Evolutionary conservation across 2,113 vertebrate genomes (phyloP).

Genomic region (Ivindomyrus marchei): DNA sequence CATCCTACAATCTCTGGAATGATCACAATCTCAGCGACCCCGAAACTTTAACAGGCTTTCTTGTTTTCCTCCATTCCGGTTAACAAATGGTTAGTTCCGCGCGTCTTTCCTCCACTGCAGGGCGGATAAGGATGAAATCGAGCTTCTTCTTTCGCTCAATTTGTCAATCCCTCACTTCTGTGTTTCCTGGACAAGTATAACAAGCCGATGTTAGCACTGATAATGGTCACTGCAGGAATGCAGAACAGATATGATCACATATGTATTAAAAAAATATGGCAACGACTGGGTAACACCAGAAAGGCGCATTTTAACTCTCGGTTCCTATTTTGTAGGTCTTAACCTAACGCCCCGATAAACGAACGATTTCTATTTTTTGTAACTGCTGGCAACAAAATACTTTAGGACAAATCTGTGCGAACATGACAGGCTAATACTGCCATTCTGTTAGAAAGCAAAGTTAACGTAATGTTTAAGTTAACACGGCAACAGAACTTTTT

Average conservation of each 20-base stretch:
- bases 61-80: not conserved
- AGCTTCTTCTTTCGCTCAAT: not conserved
- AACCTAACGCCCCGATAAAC: not conserved
- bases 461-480: not conserved
- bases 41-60: not conserved
- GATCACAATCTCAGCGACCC: not conserved
- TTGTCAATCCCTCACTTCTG: not conserved
- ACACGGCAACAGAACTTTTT: not conserved
- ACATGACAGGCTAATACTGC: not conserved
- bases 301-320: not conserved
- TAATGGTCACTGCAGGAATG: not conserved
- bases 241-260: not conserved
- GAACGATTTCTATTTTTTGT: not conserved
- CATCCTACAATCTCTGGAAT: slow-evolving; percentile 13
- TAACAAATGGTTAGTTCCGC: not conserved
- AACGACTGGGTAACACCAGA: not conserved
- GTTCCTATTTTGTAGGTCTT: not conserved
- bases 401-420: not conserved
- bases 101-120: not conserved
- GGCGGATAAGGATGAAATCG: not conserved
- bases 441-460: not conserved
- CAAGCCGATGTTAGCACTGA: not conserved
- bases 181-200: not conserved
- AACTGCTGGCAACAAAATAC: not conserved
- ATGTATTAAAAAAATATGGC: not conserved